phyloP scores from a whole-genome alignment of 2,888 invertebrate genomes.

The Drosophila hamatofila region DNA sequence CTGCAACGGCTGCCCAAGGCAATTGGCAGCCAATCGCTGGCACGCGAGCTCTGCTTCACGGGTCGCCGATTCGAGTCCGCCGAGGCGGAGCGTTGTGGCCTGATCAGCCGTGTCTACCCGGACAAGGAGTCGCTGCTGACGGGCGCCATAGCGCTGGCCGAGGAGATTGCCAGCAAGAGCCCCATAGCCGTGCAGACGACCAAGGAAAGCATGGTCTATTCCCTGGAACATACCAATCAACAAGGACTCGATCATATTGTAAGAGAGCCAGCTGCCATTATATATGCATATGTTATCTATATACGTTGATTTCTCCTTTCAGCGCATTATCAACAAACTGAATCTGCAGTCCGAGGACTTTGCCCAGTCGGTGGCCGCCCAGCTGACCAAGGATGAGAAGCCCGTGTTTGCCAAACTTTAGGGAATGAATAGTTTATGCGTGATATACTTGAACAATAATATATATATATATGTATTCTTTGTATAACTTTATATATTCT shows the following conservation, averaged over 20 bases:
- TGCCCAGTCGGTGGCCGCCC: conserved; percentile 91
- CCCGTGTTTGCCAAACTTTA: conserved; percentile 93
- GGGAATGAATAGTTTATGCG: neutral
- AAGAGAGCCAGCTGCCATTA: conserved; percentile 84
- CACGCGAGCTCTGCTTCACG: conserved; percentile 94
- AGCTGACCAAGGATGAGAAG: conserved; percentile 88
- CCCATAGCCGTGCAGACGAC: conserved; percentile 98
- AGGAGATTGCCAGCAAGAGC: conserved; percentile 93
- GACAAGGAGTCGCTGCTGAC: conserved; percentile 87
- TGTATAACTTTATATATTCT: neutral
- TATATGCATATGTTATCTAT: neutral
- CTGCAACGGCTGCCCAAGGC: conserved; percentile 96
- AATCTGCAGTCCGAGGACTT: conserved; percentile 97
- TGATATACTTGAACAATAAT: neutral
- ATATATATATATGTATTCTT: conserved; percentile 3
- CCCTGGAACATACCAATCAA: conserved; percentile 93
- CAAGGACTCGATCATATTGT: conserved; percentile 97
- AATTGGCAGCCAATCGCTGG: conserved; percentile 94
- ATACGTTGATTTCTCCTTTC: conserved; percentile 74
- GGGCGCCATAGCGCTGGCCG: conserved; percentile 91
- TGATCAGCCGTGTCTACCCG: conserved; percentile 88
- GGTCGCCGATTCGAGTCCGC: conserved; percentile 92
- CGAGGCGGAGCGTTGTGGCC: conserved; percentile 93
- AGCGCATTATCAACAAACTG: conserved; percentile 93
- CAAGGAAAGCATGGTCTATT: conserved; percentile 93